phyloP scores from a whole-genome alignment of 1,140 invertebrate species.

The Macrosteles quadrilineatus region DNA sequence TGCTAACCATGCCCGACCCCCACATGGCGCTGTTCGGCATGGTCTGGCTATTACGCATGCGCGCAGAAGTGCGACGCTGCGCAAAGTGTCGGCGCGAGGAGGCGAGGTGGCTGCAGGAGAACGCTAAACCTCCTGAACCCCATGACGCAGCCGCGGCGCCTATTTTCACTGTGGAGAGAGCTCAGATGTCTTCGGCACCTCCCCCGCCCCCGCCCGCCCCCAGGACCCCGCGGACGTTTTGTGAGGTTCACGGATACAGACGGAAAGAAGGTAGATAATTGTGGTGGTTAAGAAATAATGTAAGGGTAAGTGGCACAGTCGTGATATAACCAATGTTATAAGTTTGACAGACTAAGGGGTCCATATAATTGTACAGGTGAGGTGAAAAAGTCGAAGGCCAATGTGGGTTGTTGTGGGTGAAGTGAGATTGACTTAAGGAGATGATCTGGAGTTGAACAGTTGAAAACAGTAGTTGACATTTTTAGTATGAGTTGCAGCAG shows the following conservation, averaged over 20 bases:
- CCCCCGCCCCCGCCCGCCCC: slow-evolving; percentile 41
- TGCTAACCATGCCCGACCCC: slow-evolving; percentile 14
- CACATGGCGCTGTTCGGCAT: slow-evolving; percentile 80
- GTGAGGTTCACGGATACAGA: slow-evolving; percentile 61
- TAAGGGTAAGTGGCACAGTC: no score
- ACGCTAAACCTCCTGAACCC: slow-evolving; percentile 48
- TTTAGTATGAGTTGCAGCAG: no score
- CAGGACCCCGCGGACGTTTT: slow-evolving; percentile 54
- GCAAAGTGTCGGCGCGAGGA: slow-evolving; percentile 60
- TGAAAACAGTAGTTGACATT: no score
- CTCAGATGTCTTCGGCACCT: slow-evolving; percentile 42
- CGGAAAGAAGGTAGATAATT: slow-evolving; percentile 60
- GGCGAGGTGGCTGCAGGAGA: neutral
- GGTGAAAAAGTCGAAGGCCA: no score
- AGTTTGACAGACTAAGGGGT: no score
- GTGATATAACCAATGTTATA: no score
- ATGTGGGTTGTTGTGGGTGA: no score
- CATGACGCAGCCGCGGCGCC: slow-evolving; percentile 44
- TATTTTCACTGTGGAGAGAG: slow-evolving; percentile 35
- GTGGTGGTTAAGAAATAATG: no score
- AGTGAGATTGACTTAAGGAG: no score
- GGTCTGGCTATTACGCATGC: slow-evolving; percentile 77
- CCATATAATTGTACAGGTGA: no score
- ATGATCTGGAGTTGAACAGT: no score
- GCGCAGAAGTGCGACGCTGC: slow-evolving; percentile 71